Evolutionary conservation across 2,888 invertebrate genomes (phyloP), one percentile per base, ranked within the genome.

Genomic region (Cremastinae sp.): DNA sequence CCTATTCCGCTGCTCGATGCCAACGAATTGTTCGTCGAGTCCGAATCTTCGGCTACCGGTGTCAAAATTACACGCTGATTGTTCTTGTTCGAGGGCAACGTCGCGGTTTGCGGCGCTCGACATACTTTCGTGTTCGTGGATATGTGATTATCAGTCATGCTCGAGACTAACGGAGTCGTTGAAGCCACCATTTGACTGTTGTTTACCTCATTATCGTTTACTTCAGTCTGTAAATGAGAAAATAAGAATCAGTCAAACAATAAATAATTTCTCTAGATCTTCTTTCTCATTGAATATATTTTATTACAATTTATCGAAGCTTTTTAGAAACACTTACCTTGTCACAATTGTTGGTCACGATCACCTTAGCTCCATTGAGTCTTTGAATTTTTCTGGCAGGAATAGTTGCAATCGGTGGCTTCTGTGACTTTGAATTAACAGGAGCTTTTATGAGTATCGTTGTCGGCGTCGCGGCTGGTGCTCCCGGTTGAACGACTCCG

Each of bases 1-100:
- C 89, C 90, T 2, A 91, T 87, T 1, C 91, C 91, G 74, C 92
- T 92, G 74, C 92, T 92, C 1, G 92, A 93, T 8, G 93, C 92
- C 41, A 92, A 81, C 0, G 93, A 93, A 86, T 92, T 92, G 82
- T 92, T 92, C 3, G 91, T 90, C 2, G 91, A 91, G 74, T 90
- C 90, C 1, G 91, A 90, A 78, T 91, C 91, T 61, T 91, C 91
- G 37, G 89, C 89, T 7, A 89, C 83, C 14, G 88, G 85, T 0
- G 87, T 88, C 56, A 84, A 86, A 4, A 84, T 82, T 3, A 80
- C 80, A 45, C 85, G 85, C 74, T 86, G 86, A 72, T 82, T 87
- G 8, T 78, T 80, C 64, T 83, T 84, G 45, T 82, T 82, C 58
- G 80, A 83, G 3, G 79, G 75, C 77, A 90, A 90, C 18, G 91